A percentile compares a stretch with the other conserved stretches of the same genome.
These are phyloP conservation scores for Lymantria dispar DNA, from an alignment of 2,888 invertebrate genomes.

Conservation along the genomic window DNA sequence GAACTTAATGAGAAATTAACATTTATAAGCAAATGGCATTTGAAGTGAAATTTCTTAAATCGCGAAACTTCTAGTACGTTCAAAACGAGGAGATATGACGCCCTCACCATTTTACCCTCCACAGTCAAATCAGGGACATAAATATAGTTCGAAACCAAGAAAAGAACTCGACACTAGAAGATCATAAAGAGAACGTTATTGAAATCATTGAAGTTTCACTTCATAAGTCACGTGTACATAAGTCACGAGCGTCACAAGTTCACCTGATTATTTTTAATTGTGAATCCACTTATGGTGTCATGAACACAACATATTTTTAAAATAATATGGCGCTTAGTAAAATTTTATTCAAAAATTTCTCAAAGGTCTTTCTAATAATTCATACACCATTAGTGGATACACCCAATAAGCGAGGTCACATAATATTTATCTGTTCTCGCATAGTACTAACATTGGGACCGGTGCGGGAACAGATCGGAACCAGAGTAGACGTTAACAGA, in stretches of 20 bases:
- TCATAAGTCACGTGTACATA: too few relatives aligned
- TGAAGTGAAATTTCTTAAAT: background rate
- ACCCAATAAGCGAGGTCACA: too few relatives aligned
- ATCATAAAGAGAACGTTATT: too few relatives aligned
- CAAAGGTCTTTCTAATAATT: background rate
- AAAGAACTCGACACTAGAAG: too few relatives aligned
- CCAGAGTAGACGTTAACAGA: constrained; percentile 57
- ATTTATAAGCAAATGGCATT: background rate
- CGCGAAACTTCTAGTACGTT: too few relatives aligned
- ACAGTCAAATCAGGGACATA: too few relatives aligned
- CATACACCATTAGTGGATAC: background rate
- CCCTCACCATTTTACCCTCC: too few relatives aligned
- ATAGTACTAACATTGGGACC: background rate
- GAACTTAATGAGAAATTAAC: background rate
- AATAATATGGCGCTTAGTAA: background rate
- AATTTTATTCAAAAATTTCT: background rate
- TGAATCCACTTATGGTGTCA: background rate
- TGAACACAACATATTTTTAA: background rate
- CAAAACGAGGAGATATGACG: too few relatives aligned
- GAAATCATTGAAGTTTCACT: background rate
- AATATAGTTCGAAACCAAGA: too few relatives aligned
- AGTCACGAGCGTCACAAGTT: background rate
- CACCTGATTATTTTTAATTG: background rate
- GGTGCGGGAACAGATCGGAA: constrained; percentile 7
- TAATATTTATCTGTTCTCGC: background rate